phyloP scores from a whole-genome alignment of 2,797 vertebrate genomes.

The Mareca penelope region DNA sequence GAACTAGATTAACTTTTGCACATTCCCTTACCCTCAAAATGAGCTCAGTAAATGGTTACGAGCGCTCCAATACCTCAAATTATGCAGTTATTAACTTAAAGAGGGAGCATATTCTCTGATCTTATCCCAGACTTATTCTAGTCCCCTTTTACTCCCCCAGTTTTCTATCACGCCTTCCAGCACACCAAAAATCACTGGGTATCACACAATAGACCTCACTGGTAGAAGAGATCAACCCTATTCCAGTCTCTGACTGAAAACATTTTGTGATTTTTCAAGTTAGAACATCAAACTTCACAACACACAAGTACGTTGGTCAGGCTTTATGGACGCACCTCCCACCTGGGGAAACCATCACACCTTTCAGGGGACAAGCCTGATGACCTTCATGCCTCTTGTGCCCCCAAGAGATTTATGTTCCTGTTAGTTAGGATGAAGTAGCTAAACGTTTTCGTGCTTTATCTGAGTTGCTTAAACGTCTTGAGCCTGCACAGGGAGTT shows the following conservation, averaged over 20 bases:
- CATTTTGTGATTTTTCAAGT: not conserved
- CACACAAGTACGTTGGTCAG: not conserved
- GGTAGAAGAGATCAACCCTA: not conserved
- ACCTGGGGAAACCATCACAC: not conserved
- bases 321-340: not conserved
- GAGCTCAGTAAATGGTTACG: not conserved
- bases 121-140: not conserved
- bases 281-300: not conserved
- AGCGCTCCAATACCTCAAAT: not conserved
- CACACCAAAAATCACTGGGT: not conserved
- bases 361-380: not conserved
- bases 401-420: not conserved
- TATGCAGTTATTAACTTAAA: slow-evolving; percentile 3
- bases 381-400: not conserved
- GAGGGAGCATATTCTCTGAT: not conserved
- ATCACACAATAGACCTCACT: not conserved
- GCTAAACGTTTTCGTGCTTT: not conserved
- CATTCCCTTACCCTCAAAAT: not conserved
- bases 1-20: slow-evolving; percentile 37
- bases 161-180: not conserved
- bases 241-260: not conserved
- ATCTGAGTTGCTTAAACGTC: not conserved
- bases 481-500: not conserved
- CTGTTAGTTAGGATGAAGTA: not conserved
- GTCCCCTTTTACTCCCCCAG: not conserved